A percentile compares a stretch with the other conserved stretches of the same genome.
Evolutionary conservation across 2,888 invertebrate species (phyloP).

Genomic region (Ametastegia equiseti): DNA sequence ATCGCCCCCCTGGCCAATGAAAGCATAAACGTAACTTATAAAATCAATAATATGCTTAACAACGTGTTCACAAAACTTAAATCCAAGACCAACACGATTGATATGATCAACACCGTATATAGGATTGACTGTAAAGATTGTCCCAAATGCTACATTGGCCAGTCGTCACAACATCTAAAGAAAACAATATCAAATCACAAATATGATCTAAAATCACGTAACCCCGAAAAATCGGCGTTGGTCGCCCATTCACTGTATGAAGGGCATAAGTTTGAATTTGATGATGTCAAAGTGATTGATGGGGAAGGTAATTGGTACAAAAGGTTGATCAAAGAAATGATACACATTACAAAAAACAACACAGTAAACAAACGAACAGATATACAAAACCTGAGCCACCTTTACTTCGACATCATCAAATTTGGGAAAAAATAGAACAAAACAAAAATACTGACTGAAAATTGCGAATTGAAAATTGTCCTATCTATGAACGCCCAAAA

Average conservation of each 20-base stretch:
- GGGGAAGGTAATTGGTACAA: background rate
- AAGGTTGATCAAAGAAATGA: no score
- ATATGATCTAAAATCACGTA: background rate
- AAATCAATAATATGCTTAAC: background rate
- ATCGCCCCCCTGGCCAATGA: no score
- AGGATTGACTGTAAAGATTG: background rate
- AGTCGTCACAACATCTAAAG: background rate
- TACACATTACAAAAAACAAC: no score
- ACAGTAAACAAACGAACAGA: background rate
- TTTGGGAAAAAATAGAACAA: no score
- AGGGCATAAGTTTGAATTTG: background rate
- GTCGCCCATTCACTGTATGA: background rate
- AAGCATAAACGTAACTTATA: background rate
- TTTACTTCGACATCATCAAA: no score
- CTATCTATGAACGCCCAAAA: no score
- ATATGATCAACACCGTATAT: background rate
- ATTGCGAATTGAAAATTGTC: no score
- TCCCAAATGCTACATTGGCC: background rate
- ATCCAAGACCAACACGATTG: background rate
- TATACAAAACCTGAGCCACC: background rate
- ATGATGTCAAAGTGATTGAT: background rate
- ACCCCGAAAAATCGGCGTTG: background rate
- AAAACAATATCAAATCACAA: background rate
- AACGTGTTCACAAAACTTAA: background rate
- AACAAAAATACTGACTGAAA: no score